Conservation (phyloP, 2,888 invertebrate genomes). For the Cordilura impudica region DNA sequence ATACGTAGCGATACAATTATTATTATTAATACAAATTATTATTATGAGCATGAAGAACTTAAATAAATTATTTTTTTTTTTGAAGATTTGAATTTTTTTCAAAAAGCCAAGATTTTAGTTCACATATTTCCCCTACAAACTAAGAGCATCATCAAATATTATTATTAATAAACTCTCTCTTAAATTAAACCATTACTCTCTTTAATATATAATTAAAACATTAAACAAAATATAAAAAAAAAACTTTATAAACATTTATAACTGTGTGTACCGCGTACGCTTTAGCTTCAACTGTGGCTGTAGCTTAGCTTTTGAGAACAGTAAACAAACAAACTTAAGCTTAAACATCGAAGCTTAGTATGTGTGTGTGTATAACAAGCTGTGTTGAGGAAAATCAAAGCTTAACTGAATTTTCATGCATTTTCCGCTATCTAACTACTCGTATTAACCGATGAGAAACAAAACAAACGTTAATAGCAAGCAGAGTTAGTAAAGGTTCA, state of each 20-base stretch:
- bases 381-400: conserved; percentile 49
- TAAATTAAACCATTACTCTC: background rate
- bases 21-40: too few relatives aligned
- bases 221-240: background rate
- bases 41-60: too few relatives aligned
- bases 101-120: too few relatives aligned
- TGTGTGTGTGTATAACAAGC: conserved; percentile 17
- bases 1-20: too few relatives aligned
- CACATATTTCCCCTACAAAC: background rate
- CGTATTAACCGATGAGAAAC: conserved; percentile 41
- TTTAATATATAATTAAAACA: too few relatives aligned
- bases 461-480: conserved; percentile 37
- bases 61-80: too few relatives aligned
- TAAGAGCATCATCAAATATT: background rate
- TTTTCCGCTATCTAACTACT: conserved; percentile 42
- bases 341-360: conserved; percentile 16
- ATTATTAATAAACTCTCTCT: background rate
- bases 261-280: too few relatives aligned
- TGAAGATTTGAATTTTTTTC: too few relatives aligned
- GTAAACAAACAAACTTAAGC: conserved; percentile 31
- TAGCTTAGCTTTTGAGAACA: conserved; percentile 51
- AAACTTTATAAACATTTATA: conserved; percentile 1
- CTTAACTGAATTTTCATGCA: conserved; percentile 52
- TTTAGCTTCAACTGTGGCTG: conserved; percentile 13
- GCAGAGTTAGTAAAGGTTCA: conserved; percentile 56